phyloP scores from a whole-genome alignment of 2,113 vertebrate genomes.

The Neoarius graeffei region DNA sequence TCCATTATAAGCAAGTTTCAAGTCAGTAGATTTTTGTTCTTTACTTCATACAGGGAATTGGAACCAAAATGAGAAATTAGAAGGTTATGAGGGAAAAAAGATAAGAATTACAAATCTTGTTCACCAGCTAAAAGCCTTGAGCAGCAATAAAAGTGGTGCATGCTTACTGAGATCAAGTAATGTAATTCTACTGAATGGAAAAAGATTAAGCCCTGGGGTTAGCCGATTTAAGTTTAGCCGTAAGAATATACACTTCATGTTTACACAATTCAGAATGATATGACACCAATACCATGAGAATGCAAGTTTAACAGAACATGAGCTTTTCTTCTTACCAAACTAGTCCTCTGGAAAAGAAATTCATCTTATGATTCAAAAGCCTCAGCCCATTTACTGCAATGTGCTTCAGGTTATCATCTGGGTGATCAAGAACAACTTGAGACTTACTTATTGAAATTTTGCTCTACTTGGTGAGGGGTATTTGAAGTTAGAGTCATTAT shows the following conservation, averaged over 20 bases:
- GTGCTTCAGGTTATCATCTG: slow-evolving; percentile 31
- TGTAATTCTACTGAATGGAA: neutral
- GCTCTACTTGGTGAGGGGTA: neutral
- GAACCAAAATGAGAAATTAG: slow-evolving; percentile 1
- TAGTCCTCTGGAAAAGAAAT: neutral
- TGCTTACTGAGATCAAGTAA: neutral
- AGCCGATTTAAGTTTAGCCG: slow-evolving; percentile 26
- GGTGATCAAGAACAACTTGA: slow-evolving; percentile 8
- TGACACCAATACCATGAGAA: neutral
- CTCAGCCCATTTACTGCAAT: neutral
- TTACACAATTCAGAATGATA: slow-evolving; percentile 28
- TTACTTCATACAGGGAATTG: neutral
- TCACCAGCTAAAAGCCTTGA: neutral
- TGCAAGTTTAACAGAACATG: neutral
- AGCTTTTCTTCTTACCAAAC: neutral
- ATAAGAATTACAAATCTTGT: slow-evolving; percentile 20
- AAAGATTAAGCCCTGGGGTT: slow-evolving; percentile 27
- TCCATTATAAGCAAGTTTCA: neutral
- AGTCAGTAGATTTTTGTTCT: neutral
- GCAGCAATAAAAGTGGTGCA: neutral
- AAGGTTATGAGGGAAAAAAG: neutral
- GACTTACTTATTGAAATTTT: neutral
- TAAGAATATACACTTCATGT: neutral
- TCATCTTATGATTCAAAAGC: neutral
- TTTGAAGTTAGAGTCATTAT: slow-evolving; percentile 19